phyloP scores from a whole-genome alignment of 2,797 vertebrate genomes.

The Anomalospiza imberbis region DNA sequence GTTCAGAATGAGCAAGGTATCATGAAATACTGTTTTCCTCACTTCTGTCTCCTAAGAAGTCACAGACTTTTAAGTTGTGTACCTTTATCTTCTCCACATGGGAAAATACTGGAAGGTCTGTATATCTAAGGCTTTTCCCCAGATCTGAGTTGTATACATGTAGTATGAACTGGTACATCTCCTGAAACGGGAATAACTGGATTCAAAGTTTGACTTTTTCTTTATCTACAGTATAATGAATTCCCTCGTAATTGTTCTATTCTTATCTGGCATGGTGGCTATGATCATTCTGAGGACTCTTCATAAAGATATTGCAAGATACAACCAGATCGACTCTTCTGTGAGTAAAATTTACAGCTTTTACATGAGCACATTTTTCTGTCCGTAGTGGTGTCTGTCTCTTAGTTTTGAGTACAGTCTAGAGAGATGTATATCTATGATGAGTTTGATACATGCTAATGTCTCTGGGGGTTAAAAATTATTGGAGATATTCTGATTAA shows the following conservation, averaged over 20 bases:
- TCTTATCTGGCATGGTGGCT: conserved; percentile 91
- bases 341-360: conserved; percentile 59
- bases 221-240: conserved; percentile 86
- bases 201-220: conserved; percentile 1
- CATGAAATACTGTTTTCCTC: background rate
- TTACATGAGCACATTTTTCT: background rate
- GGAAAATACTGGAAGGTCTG: background rate
- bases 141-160: background rate
- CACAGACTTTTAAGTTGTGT: background rate
- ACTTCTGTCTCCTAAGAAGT: background rate
- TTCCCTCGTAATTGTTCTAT: conserved; percentile 89
- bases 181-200: background rate
- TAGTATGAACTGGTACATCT: background rate
- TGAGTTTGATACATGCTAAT: background rate
- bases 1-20: background rate
- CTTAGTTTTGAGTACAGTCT: background rate
- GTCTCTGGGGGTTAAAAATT: background rate
- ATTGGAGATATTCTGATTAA: background rate
- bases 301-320: conserved; percentile 90
- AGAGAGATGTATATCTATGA: background rate
- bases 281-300: conserved; percentile 90
- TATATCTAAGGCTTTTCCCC: background rate
- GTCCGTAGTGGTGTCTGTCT: background rate
- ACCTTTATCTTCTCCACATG: background rate
- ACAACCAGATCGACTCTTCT: conserved; percentile 84